A percentile compares a stretch with the other conserved stretches of the same genome.
Evolutionary conservation across 2,797 vertebrate genomes (phyloP).

Genomic region (Rousettus madagascariensis): DNA sequence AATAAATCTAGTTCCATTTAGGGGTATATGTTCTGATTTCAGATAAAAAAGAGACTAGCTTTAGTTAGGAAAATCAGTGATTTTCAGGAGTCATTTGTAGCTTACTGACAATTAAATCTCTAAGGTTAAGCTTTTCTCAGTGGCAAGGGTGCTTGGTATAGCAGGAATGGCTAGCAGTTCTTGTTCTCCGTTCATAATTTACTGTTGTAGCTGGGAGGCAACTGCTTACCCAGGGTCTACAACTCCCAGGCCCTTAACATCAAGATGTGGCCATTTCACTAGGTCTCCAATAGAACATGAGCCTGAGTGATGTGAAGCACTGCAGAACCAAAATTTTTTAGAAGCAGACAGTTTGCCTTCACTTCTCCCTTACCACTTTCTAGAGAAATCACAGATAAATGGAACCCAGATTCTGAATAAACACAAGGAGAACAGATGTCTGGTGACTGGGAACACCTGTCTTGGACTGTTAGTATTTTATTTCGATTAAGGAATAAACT

Average conservation of each 20-base stretch:
- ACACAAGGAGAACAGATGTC: too few species aligned
- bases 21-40: neutral
- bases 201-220: too few species aligned
- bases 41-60: neutral
- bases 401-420: neutral
- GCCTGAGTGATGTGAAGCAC: fast-evolving
- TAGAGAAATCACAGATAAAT: neutral
- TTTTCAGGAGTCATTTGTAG: neutral
- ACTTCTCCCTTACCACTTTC: neutral
- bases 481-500: neutral
- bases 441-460: too few species aligned
- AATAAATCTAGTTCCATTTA: neutral
- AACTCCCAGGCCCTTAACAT: neutral
- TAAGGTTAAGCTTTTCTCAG: neutral
- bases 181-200: fast-evolving
- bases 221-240: fast-evolving
- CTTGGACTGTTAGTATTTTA: neutral
- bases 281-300: neutral
- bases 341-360: neutral
- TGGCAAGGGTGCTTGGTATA: fast-evolving
- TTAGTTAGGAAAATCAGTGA: neutral
- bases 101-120: neutral
- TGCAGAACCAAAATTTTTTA: neutral
- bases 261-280: neutral
- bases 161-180: too few species aligned